Evolutionary conservation across 1,140 invertebrate genomes (phyloP), one percentile per base, ranked within the genome.

Genomic region (Euwallacea fornicatus): DNA sequence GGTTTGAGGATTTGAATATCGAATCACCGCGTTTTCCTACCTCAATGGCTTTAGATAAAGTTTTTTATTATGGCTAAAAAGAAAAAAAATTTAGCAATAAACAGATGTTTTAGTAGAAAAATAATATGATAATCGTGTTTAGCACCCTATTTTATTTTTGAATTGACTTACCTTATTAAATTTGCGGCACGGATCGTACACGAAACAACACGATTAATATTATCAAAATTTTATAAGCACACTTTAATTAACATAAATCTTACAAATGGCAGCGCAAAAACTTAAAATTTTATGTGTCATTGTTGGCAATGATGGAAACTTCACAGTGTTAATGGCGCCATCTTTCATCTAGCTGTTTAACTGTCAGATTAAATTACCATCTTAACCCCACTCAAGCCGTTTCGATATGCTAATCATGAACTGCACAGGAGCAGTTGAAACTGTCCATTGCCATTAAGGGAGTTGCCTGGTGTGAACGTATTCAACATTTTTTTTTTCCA

Each of bases 41-140:
- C 46, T 50, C 46, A 50, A 50, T 50, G 46, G 46, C 46, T 50
- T 50, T 50, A 50, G 46, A 50, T 13, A 50, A 50, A 1, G 46
- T 13, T 50, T 50, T 2, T 50, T 50, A 50, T 50, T 50, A 50
- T 6, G 46, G 9, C 46, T 50, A 50, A 50, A 50, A 50, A 50
- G 2, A 11, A 50, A 50, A 50, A 50, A 50, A 50, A 50, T 13
- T 50, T n/a, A n/a, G n/a, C n/a, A 50, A 50, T 50, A 50, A 50
- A 50, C 6, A 50, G 46, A 50, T 50, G 13, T 50, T 1, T 50
- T 50, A 50, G 2, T 50, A 6, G 46, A 50, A 50, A 50, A 50
- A 2, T 2, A 50, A 50, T 6, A 50, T 50, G 2, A 50, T 50
- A 50, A 11, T 50, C 13, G 46, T 50, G 13, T 50, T 6, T 6